Evolutionary conservation across 1,140 invertebrate species (phyloP), one percentile per base, ranked within the genome.

Genomic region (Ephestia elutella): DNA sequence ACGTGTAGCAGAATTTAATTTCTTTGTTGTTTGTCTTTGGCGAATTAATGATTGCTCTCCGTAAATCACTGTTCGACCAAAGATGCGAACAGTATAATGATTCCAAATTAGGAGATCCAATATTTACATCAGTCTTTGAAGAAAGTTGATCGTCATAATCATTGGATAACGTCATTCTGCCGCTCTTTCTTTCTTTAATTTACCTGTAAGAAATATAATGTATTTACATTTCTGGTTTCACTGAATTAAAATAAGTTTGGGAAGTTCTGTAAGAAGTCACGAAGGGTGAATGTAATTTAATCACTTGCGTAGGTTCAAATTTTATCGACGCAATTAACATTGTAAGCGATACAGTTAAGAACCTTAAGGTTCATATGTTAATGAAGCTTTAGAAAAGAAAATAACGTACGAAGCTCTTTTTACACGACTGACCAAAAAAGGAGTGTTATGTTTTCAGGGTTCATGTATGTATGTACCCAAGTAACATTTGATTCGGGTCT

Each of bases 1-100:
- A 88, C 13, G 78, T 79, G 20, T 82, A 78, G 57, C 86, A 86
- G 65, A 83, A 77, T 61, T 77, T 82, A 50, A 79, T 75, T 17
- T 60, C 59, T 68, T 67, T 76, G 50, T 66, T 73, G 54, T 86
- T 64, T 53, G 58, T 68, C 60, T 55, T 54, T 32, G 74, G 70
- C 49, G 69, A 61, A 62, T 71, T 78, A 30, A 85, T 59, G 18
- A 81, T 71, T 49, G 71, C 64, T 67, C 68, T 75, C 68, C 82
- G 71, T 60, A 80, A 63, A 56, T 72, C 60, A 53, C 76, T 86
- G 51, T 86, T 77, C 30, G 68, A 65, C 85, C 82, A 84, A 56
- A 85, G 70, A 67, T 84, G 76, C 18, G 85, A 80, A 59, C 78
- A 80, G 63, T 83, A 83, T 38, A 81, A 60, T 3, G 68, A 62